phyloP scores from a whole-genome alignment of 2,113 vertebrate species.

The Platichthys flesus region DNA sequence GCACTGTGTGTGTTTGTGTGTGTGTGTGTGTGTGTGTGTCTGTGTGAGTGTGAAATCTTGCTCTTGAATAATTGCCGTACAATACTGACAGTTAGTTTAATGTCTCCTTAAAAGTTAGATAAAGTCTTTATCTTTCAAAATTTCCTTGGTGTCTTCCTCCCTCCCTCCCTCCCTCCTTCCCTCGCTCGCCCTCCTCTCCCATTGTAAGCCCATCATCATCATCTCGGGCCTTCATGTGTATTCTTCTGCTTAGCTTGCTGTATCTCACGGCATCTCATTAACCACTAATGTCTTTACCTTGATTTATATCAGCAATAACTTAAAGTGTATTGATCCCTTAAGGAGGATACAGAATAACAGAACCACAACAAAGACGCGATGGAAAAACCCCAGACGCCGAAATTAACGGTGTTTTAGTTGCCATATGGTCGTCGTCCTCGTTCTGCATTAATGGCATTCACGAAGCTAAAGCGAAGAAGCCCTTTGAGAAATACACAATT shows the following conservation, averaged over 20 bases:
- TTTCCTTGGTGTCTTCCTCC: no score
- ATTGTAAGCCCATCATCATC: constrained; percentile 18
- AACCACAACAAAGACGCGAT: not conserved
- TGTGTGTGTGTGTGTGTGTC: not conserved
- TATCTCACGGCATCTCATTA: constrained; percentile 34
- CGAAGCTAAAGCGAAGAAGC: not conserved
- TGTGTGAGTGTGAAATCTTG: not conserved
- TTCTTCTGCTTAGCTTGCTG: constrained; percentile 33
- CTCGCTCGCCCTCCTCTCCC: not conserved
- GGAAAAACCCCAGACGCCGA: not conserved
- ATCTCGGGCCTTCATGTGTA: constrained; percentile 11
- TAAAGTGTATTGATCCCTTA: constrained; percentile 51
- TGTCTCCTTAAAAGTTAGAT: constrained; percentile 12
- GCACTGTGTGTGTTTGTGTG: no score
- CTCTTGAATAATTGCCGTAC: constrained; percentile 26
- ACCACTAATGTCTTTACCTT: constrained; percentile 32
- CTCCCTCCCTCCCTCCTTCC: not conserved
- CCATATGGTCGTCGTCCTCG: not conserved
- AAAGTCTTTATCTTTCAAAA: not conserved
- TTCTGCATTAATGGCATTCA: not conserved
- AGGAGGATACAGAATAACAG: constrained; percentile 24
- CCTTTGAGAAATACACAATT: not conserved
- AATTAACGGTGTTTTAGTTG: not conserved
- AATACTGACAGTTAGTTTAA: constrained; percentile 19
- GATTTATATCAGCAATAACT: constrained; percentile 51